phyloP scores from a whole-genome alignment of 2,797 vertebrate species.

The Novumbra hubbsi region DNA sequence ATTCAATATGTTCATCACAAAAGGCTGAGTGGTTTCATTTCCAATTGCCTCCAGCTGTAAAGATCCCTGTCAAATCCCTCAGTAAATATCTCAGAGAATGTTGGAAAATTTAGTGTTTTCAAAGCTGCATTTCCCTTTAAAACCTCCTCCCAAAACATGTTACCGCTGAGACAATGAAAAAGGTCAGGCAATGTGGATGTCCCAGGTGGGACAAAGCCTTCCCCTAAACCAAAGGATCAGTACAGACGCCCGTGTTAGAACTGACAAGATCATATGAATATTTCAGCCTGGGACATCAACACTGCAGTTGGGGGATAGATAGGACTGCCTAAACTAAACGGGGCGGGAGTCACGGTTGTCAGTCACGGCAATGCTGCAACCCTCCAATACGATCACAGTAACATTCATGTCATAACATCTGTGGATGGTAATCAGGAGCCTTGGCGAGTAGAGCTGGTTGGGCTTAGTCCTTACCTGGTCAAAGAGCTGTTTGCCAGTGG shows the following conservation, averaged over 20 bases:
- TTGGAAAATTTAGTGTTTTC: too few species aligned
- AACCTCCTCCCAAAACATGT: too few species aligned
- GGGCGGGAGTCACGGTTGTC: neutral
- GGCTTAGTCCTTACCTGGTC: conserved; percentile 84
- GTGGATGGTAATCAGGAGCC: neutral
- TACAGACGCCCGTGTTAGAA: neutral
- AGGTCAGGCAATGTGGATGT: neutral
- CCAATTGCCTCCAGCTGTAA: too few species aligned
- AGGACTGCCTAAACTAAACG: too few species aligned
- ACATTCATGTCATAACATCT: too few species aligned
- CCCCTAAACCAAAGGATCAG: neutral
- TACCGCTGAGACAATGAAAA: too few species aligned
- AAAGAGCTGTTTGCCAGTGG: conserved; percentile 96
- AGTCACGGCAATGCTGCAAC: neutral
- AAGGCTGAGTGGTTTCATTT: too few species aligned
- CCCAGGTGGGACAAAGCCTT: neutral
- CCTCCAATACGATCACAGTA: neutral
- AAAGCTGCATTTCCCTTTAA: too few species aligned
- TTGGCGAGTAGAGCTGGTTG: neutral
- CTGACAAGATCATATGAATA: conserved; percentile 22
- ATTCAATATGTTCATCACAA: too few species aligned
- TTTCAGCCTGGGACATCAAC: conserved; percentile 32
- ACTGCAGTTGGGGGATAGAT: conserved; percentile 23
- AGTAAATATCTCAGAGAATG: too few species aligned
- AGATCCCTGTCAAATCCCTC: too few species aligned